Percentiles rank a stretch among this genome's conserved stretches.
Conservation (phyloP, 1,140 invertebrate species). For the Aricia agestis region DNA sequence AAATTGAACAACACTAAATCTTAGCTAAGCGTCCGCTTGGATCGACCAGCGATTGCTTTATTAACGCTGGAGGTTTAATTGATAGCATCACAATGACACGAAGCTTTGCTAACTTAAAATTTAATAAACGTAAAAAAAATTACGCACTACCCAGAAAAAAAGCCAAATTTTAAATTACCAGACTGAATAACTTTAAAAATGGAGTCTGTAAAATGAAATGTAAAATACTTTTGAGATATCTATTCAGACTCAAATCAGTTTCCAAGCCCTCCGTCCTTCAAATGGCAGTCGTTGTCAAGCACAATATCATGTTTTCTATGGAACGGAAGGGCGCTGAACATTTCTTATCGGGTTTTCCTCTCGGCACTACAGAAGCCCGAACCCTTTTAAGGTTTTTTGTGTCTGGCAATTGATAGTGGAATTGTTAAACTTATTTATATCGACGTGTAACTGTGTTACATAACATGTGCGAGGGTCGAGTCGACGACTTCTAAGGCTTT, state of each 20-base stretch:
- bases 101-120: background rate
- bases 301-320: constrained; percentile 1
- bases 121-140: too few relatives aligned
- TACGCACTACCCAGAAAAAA: too few relatives aligned
- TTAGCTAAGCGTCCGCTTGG: background rate
- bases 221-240: too few relatives aligned
- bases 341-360: constrained; percentile 12
- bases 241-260: too few relatives aligned
- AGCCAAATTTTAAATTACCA: too few relatives aligned
- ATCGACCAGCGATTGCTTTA: background rate
- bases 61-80: background rate
- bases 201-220: too few relatives aligned
- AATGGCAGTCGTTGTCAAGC: background rate
- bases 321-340: background rate
- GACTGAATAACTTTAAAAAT: too few relatives aligned
- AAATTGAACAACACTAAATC: constrained; percentile 7
- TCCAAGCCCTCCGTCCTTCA: too few relatives aligned
- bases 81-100: background rate
- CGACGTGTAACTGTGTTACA: background rate
- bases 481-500: background rate
- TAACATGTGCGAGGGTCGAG: background rate
- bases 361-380: background rate
- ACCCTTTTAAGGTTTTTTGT: constrained; percentile 2
- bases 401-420: constrained; percentile 1
- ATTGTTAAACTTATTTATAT: constrained; percentile 11